Conservation (phyloP, 2,888 invertebrate genomes). For the Gandaritis pyraliata region DNA sequence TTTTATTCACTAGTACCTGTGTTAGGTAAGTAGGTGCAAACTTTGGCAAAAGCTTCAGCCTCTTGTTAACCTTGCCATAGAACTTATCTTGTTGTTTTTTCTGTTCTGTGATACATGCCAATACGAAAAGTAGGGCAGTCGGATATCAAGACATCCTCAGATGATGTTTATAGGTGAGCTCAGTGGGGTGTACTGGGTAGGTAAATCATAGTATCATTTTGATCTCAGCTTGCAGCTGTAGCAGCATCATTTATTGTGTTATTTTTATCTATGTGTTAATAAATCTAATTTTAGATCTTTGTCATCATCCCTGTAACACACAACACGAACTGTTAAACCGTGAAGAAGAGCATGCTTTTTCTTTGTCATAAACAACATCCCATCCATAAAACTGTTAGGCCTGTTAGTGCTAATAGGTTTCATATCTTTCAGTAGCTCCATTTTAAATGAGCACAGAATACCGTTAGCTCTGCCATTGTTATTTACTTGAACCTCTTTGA, state of each 20-base stretch:
- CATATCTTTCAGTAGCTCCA: slow-evolving; percentile 69
- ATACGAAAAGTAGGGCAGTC: no score
- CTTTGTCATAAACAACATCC: slow-evolving; percentile 74
- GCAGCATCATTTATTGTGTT: no score
- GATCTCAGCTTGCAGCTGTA: no score
- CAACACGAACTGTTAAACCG: slow-evolving; percentile 60
- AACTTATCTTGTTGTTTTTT: no score
- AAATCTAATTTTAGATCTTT: slow-evolving; percentile 66
- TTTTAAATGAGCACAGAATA: slow-evolving; percentile 83
- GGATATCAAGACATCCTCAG: no score
- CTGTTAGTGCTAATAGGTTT: slow-evolving; percentile 72
- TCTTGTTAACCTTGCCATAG: no score
- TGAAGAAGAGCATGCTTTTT: slow-evolving; percentile 54
- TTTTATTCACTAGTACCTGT: slow-evolving; percentile 6
- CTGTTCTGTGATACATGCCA: no score
- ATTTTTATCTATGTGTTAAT: neutral
- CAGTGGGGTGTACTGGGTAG: no score
- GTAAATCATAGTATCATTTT: no score
- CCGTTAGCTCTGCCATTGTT: slow-evolving; percentile 75
- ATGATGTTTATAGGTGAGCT: no score
- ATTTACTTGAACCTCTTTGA: slow-evolving; percentile 44
- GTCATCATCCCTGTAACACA: slow-evolving; percentile 61
- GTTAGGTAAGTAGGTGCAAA: no score
- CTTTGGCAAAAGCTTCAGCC: no score
- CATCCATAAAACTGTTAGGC: slow-evolving; percentile 72